Evolutionary conservation across 2,797 vertebrate genomes (phyloP), one percentile per base, ranked within the genome.

Genomic region (Nyctalus aviator): DNA sequence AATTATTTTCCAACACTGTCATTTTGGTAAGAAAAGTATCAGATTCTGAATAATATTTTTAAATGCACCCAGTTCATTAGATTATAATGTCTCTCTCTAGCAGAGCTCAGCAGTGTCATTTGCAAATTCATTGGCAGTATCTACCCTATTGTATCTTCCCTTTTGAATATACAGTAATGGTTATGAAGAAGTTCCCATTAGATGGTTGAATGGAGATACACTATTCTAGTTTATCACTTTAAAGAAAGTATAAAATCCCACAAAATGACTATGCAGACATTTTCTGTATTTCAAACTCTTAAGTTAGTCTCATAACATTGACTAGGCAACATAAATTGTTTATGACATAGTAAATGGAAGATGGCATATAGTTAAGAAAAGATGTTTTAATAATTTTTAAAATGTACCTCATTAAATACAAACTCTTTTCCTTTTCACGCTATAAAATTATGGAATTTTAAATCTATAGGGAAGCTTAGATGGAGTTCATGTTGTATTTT

Each of bases 331-430:
- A 93, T 64, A 92, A 93, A 94, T 91, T 84, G 57, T 96, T 96
- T 94, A 94, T 66, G 71, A 76, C 66, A n/a, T 73, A 86, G 27
- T 94, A 81, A 92, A 77, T 68, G 62, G 59, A 94, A 90, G 90
- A 90, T 86, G 79, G 27, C 59, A 55, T 21, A 66, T 68, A 82
- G 75, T 93, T 96, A 86, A 94, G 30, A 88, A 85, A 94, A 92
- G 37, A 85, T 57, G 23, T 83, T 95, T 92, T 94, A 86, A 92
- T 93, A 94, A 93, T 93, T 96, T 90, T 93, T n/a, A 81, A 88
- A 89, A 84, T 30, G 69, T 88, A 71, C 9, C 8, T 87, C 78
- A 78, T 93, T 91, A 92, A 81, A 93, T 91, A 10, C 7, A 83
- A 84, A 41, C 44, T 46, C 44, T 81, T 78, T 53, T 50, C 27